Conservation (phyloP, 2,113 vertebrate genomes). For the human (Homo sapiens) region GRCh38 chr9:12275001-12275500, state of each 20-base stretch:
- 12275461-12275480: background rate
- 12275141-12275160: background rate
- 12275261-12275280: background rate
- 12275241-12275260: background rate
- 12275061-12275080: background rate
- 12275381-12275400: background rate
- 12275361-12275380: no score
- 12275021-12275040: background rate
- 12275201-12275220: background rate
- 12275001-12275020: background rate
- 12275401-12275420: background rate
- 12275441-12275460: background rate
- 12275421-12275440: background rate
- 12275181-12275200: background rate
- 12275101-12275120: background rate
- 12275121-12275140: background rate
- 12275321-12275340: background rate
- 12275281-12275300: background rate
- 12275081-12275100: background rate
- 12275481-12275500: background rate
- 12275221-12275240: background rate
- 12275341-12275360: background rate
- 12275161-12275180: background rate
- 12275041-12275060: background rate
- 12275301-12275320: background rate